Evolutionary conservation across 2,797 vertebrate genomes (phyloP), one percentile per base, ranked within the genome.

Genomic region (Tapera naevia): DNA sequence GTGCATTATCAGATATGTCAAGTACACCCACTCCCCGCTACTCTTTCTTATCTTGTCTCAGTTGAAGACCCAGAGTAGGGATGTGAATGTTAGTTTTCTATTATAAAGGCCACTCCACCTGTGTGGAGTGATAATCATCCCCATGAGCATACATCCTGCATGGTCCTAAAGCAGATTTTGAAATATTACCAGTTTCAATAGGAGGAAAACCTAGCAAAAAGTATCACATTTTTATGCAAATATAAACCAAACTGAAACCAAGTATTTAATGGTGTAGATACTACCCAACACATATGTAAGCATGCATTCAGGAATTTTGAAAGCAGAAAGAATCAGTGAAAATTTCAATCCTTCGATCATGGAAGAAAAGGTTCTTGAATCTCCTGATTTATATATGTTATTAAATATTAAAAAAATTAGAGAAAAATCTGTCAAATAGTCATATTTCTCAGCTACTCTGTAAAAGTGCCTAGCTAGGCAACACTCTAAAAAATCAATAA

Each of bases 11-110:
- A 51, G 16, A 39, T 5, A 14, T 13, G 6, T 2, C 48, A 50
- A 66, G 13, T 4, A 1, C 0, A 28, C 11, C 25, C 50, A 10
- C 14, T 46, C 8, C 21, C 5, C 1, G 1, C 61, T 51, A 28
- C 5, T 60, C 24, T 7, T 2, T 1, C 8, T 28, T 9, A 10
- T 45, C 21, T 43, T 43, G 18, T 56, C 24, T 21, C 9, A 51
- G 1, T 46, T 61, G 50, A 71, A 50, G n/a, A 17, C 8, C 51
- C 25, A 17, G 25, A 25, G 22, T 10, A 56, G 13, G 13, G 17
- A 17, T 1, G 4, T 17, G 10, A 48, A 48, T 27, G 45, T 69
- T 28, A 56, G 4, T 37, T 75, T 75, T n/a, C n/a, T 41, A 2
- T 28, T 2, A 0, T 9, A 66, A 45, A 2, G 18, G 22, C 10